A percentile compares a stretch with the other conserved stretches of the same genome.
These are phyloP conservation scores for Trichogramma pretiosum DNA, from an alignment of 1,140 invertebrate genomes.

Conservation along the genomic window DNA sequence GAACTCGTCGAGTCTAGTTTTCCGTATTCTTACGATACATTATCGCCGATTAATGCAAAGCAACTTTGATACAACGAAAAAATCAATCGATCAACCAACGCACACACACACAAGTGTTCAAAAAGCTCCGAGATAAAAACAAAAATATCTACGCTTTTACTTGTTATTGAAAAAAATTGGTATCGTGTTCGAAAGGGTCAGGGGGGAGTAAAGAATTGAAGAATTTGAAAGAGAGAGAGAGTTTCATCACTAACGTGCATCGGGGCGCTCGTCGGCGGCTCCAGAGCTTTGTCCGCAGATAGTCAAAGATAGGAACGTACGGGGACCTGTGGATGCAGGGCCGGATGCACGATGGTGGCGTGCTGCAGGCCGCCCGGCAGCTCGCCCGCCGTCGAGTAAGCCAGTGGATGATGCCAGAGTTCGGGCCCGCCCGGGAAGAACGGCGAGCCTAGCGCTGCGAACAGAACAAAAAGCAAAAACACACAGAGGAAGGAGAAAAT, in stretches of 20 bases:
- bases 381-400: slow-evolving; percentile 72
- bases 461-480: too few species aligned
- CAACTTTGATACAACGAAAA: too few species aligned
- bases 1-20: too few species aligned
- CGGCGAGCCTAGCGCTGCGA: slow-evolving; percentile 81
- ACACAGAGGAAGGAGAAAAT: too few species aligned
- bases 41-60: too few species aligned
- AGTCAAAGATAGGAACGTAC: slow-evolving; percentile 93
- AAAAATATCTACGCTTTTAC: too few species aligned
- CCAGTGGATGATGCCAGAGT: slow-evolving; percentile 86
- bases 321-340: slow-evolving; percentile 92
- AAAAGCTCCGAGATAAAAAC: too few species aligned
- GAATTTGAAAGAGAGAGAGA: not conserved
- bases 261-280: slow-evolving; percentile 50
- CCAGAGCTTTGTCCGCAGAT: slow-evolving; percentile 77
- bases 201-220: not conserved
- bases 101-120: not conserved
- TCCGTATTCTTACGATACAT: too few species aligned
- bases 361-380: slow-evolving; percentile 77
- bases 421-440: slow-evolving; percentile 90
- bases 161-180: too few species aligned
- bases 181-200: not conserved
- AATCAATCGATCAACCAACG: too few species aligned
- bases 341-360: slow-evolving; percentile 84
- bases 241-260: slow-evolving; percentile 43